These are phyloP conservation scores for Bradysia coprophila DNA, from an alignment of 1,140 invertebrate genomes.

Conservation along the genomic window DNA sequence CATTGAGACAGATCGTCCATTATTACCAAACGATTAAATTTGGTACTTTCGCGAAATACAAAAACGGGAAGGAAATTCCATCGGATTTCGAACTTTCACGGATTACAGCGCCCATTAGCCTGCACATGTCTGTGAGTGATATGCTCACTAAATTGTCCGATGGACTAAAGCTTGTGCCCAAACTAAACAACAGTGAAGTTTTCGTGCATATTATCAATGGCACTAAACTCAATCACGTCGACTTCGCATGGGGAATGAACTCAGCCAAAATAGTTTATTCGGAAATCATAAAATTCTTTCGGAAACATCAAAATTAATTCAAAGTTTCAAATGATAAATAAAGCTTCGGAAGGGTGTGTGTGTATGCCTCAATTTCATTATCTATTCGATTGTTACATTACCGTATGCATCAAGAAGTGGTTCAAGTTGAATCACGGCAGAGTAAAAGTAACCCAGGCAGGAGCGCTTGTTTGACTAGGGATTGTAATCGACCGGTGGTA, in stretches of 20 bases:
- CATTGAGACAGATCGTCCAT: slow-evolving; percentile 54
- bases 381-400: no score
- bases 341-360: neutral
- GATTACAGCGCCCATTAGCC: slow-evolving; percentile 36
- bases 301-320: slow-evolving; percentile 7
- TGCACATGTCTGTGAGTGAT: slow-evolving; percentile 45
- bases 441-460: no score
- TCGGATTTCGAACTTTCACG: slow-evolving; percentile 37
- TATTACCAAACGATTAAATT: slow-evolving; percentile 36
- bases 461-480: no score
- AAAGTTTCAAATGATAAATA: neutral
- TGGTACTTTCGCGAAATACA: slow-evolving; percentile 25
- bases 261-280: slow-evolving; percentile 38
- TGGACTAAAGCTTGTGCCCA: slow-evolving; percentile 20
- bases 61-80: slow-evolving; percentile 33
- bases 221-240: slow-evolving; percentile 32
- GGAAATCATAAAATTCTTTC: slow-evolving; percentile 27
- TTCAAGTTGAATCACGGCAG: no score
- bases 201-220: slow-evolving; percentile 21
- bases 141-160: slow-evolving; percentile 31
- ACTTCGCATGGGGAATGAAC: slow-evolving; percentile 46
- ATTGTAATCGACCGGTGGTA: no score
- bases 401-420: no score
- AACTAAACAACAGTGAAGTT: slow-evolving; percentile 24
- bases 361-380: neutral